Base-by-base conservation (phyloP, 2,888 invertebrate species). In the Volucella zonaria region DNA sequence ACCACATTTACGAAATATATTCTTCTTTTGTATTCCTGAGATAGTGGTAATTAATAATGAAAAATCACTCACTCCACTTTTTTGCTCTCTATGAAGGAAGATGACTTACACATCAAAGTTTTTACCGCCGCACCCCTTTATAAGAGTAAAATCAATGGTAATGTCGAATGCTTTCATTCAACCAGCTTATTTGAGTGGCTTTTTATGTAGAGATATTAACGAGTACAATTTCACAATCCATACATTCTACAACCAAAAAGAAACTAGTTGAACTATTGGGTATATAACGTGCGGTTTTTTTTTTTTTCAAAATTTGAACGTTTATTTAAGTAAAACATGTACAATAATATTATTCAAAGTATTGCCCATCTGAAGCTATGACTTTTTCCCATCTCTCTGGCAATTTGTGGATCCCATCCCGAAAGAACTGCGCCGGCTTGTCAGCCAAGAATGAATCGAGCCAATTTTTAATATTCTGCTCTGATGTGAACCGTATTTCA, bases 41-140 rank as follows among this genome's bases (percentile, higher is more conserved):
- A 42, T 45, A n/a, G 51, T 86, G 11, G 75, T 85, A 4, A 82
- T 82, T n/a, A 79, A 85, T 59, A 75, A 62, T 31, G 81, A 76
- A 59, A 62, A 58, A 31, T 61, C 75, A 1, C 40, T 75, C 2
- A 75, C 71, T 2, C 2, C 18, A 23, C 18, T 18, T 2, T 23
- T 23, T 3, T 23, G 0, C 18, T 23, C 18, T 3, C 52, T 4
- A 58, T 75, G 49, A 40, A 76, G 23, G 64, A 75, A 45, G 54
- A 62, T 42, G 47, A 49, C 1, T 31, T 73, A 43, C 54, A 45
- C 8, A 75, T 75, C 12, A 62, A 70, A 45, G 43, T 62, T 18
- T 56, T 52, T 47, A 59, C n/a, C n/a, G n/a, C n/a, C 31, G 67
- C 43, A 12, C 42, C 73, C 54, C 59, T 58, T 4, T 75, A 75